Evolutionary conservation across 2,888 invertebrate genomes (phyloP), one percentile per base, ranked within the genome.

Genomic region (Sarcophaga caerulescens): DNA sequence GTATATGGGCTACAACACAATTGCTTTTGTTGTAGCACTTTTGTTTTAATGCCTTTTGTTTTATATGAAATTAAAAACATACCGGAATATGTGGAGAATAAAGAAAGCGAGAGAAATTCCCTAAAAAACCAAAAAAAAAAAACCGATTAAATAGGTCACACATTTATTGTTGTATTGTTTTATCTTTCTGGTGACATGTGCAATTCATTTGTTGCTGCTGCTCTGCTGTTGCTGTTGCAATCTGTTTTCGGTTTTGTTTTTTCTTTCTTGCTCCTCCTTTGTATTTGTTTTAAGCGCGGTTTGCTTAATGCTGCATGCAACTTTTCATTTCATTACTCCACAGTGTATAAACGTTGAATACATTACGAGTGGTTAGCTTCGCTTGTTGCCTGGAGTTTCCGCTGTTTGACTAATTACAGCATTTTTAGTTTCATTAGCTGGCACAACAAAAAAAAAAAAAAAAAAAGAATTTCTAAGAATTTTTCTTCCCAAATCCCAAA

Each of bases 41-140:
- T 85, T 74, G 59, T 80, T 81, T 68, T 5, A 69, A 81, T 71
- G 71, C 81, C 84, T 81, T 86, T 86, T 86, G 86, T 86, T 84
- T 76, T 76, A 47, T 23, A 60, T 12, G 25, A 63, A 78, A 69
- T 52, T 52, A 35, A 35, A 35, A 35, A 35, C 8, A 35, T 35
- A 10, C 35, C 35, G 6, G 35, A 10, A 35, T 35, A 35, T 35
- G 2, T 35, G 35, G 35, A 35, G 35, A 35, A 35, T 35, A 10
- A 35, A 35, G 35, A 35, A 35, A 19, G 44, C 62, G 12, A 60
- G 14, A 52, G 12, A 70, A 84, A 81, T 65, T 86, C 70, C 81
- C 81, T 70, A 74, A 82, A 77, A 77, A 59, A n/a, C 1, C 21
- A 63, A 80, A 52, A 2, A 62, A 71, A 68, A 0, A 3, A 52